Base-by-base conservation (phyloP, 1,140 invertebrate species). In the Drosophila subpulchrella region DNA sequence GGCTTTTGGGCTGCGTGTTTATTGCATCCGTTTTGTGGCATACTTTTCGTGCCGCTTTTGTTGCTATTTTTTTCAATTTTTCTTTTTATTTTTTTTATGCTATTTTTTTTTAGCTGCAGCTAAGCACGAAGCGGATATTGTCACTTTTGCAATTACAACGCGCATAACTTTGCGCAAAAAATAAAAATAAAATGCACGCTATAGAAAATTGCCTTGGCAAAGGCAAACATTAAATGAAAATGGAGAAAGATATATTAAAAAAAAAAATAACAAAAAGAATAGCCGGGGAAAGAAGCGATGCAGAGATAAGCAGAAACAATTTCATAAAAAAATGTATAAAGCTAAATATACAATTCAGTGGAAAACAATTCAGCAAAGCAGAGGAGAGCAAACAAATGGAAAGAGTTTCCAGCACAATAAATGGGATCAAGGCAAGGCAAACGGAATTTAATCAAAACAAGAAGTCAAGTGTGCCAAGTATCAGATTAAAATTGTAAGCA, bases 91-190 rank as follows among this genome's bases (percentile, higher is more conserved):
- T 48, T 39, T 74, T 74, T 56, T 53, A 3, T 39, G 11, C 11
- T 39, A 5, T 67, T 30, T 57, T 53, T 38, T 68, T 73, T 57
- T 41, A 58, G 62, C 46, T 60, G 75, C 54, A 59, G 50, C 75
- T 78, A 66, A 73, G 75, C 76, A 78, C 75, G 75, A 78, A 78
- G 76, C 76, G 76, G 76, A 78, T 78, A 78, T 78, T 78, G 76
- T 78, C 76, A 78, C 76, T 78, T 78, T 78, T 78, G 66, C 76
- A 78, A 78, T 78, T 78, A 78, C 75, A 78, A 71, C 54, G 75
- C 74, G 75, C 75, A 78, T 78, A 78, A 78, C 75, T 78, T 78
- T 78, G 75, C 34, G 51, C 74, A 76, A 46, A 46, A 46, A 42
- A 46, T 17, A 60, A 42, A 72, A 61, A 55, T 53, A 24, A 55